phyloP scores from a whole-genome alignment of 2,888 invertebrate species.

The Tenthredo amoena region DNA sequence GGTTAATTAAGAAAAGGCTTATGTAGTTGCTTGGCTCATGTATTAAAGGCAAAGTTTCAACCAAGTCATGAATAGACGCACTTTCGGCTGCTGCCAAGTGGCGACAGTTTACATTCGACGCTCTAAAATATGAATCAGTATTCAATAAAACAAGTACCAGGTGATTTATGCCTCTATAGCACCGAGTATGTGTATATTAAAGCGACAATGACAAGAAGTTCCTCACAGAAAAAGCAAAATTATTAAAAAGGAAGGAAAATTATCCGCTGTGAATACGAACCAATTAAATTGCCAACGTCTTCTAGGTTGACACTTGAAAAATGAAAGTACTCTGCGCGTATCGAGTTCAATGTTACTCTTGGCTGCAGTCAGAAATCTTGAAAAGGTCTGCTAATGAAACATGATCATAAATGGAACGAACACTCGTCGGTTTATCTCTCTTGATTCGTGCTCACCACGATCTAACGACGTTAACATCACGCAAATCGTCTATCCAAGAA shows the following conservation, averaged over 20 bases:
- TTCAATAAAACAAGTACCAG: neutral
- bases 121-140: neutral
- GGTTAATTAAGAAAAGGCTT: slow-evolving; percentile 2
- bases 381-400: neutral
- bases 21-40: neutral
- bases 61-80: neutral
- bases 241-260: neutral
- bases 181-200: neutral
- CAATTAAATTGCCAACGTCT: neutral
- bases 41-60: slow-evolving; percentile 5
- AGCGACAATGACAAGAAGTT: too few species aligned
- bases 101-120: neutral
- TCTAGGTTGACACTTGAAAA: neutral
- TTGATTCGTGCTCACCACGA: neutral
- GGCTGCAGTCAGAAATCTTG: neutral
- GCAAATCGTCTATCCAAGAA: neutral
- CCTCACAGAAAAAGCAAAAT: neutral
- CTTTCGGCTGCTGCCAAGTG: neutral
- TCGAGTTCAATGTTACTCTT: neutral
- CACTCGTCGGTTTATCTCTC: neutral
- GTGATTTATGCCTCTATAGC: neutral
- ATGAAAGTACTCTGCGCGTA: neutral
- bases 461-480: neutral
- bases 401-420: neutral
- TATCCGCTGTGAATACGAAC: neutral